Evolutionary conservation across 2,113 vertebrate genomes (phyloP).

Genomic region (Phaethon lepturus): DNA sequence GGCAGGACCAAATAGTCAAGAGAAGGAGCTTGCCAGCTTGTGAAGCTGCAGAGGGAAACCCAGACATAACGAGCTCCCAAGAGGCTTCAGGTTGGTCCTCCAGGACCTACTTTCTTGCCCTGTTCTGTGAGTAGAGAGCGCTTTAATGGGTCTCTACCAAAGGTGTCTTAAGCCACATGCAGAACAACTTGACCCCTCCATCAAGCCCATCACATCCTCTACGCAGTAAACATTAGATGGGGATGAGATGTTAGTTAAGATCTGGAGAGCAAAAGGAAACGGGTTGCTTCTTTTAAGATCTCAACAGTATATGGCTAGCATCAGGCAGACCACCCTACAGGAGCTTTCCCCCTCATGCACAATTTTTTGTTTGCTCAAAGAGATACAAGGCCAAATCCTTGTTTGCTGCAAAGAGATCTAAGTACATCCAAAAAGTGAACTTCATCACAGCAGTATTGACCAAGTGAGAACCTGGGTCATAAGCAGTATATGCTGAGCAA

Average conservation of each 20-base stretch:
- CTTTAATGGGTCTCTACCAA: background rate
- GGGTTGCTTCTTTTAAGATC: background rate
- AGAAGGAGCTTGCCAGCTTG: background rate
- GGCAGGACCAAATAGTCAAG: background rate
- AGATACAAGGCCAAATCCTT: background rate
- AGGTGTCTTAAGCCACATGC: background rate
- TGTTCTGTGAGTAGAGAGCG: background rate
- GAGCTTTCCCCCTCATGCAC: background rate
- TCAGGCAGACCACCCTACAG: background rate
- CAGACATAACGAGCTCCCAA: background rate
- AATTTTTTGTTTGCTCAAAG: background rate
- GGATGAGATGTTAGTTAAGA: background rate
- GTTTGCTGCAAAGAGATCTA: background rate
- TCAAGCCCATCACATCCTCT: background rate
- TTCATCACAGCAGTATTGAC: background rate
- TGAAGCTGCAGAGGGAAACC: background rate
- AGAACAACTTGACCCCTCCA: background rate
- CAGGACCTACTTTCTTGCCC: background rate
- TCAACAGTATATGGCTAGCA: background rate
- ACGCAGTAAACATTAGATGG: background rate
- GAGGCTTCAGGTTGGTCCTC: background rate
- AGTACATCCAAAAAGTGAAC: background rate
- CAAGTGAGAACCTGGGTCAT: background rate
- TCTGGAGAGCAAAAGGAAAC: background rate
- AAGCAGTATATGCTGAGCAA: background rate